Conservation (phyloP, 2,113 vertebrate species). For the Uria lomvia region DNA sequence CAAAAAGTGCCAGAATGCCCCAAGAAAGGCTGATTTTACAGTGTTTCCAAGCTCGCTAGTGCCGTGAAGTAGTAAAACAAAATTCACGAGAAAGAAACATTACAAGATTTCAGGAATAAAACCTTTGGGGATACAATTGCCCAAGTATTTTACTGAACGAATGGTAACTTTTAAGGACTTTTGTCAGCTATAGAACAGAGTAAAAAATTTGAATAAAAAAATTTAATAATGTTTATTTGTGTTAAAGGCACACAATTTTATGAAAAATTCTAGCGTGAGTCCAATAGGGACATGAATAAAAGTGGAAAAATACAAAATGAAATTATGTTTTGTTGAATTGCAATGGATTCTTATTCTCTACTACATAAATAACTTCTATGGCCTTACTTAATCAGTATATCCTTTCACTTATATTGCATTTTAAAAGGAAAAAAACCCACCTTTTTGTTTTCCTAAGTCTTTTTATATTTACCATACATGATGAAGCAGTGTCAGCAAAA, state of each 20-base stretch:
- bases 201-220: background rate
- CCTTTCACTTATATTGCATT: background rate
- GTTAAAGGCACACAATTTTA: background rate
- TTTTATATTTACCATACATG: background rate
- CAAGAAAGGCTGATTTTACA: background rate
- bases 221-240: background rate
- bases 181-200: background rate
- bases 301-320: background rate
- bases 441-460: background rate
- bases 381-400: background rate
- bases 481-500: background rate
- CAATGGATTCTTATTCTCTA: background rate
- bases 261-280: background rate
- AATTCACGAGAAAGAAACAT: background rate
- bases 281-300: background rate
- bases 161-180: background rate
- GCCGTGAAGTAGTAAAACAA: background rate
- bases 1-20: background rate
- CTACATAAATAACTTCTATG: background rate
- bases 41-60: background rate
- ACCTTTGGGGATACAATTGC: background rate
- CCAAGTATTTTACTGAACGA: background rate
- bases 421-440: background rate
- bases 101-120: background rate
- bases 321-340: background rate